phyloP scores from a whole-genome alignment of 2,797 vertebrate genomes.

The Schizothorax lantsangensis region DNA sequence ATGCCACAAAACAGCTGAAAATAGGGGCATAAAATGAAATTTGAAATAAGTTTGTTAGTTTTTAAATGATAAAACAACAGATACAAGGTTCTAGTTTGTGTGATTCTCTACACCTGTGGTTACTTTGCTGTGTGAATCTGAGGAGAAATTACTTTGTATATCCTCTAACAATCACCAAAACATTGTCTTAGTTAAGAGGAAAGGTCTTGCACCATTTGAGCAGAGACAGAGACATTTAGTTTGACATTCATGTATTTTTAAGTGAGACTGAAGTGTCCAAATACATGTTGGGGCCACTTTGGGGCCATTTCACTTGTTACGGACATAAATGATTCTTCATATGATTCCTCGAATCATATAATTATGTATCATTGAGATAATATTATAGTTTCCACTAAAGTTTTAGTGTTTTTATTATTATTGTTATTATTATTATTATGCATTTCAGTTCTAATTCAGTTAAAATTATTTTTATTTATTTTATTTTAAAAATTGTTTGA shows the following conservation, averaged over 20 bases:
- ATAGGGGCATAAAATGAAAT: too few species aligned
- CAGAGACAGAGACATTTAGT: too few species aligned
- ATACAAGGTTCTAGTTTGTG: neutral
- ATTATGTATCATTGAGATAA: neutral
- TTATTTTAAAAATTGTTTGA: neutral
- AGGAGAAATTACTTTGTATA: neutral
- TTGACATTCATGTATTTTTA: neutral
- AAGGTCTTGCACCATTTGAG: neutral
- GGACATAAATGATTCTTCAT: neutral
- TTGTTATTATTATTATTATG: neutral
- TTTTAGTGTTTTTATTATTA: neutral
- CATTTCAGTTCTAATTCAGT: neutral
- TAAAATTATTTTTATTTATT: neutral
- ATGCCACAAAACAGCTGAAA: too few species aligned
- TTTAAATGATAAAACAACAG: neutral
- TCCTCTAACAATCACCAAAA: neutral
- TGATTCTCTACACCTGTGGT: neutral
- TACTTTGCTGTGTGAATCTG: neutral
- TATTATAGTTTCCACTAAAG: neutral
- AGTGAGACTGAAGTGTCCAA: neutral
- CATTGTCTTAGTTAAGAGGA: neutral
- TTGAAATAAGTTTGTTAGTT: neutral
- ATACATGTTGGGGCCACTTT: neutral
- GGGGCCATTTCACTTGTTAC: neutral
- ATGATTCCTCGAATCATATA: neutral